Percentiles rank a stretch among this genome's conserved stretches.
Evolutionary conservation across 2,113 vertebrate genomes (phyloP).

Genomic region (Ptyas mucosa): DNA sequence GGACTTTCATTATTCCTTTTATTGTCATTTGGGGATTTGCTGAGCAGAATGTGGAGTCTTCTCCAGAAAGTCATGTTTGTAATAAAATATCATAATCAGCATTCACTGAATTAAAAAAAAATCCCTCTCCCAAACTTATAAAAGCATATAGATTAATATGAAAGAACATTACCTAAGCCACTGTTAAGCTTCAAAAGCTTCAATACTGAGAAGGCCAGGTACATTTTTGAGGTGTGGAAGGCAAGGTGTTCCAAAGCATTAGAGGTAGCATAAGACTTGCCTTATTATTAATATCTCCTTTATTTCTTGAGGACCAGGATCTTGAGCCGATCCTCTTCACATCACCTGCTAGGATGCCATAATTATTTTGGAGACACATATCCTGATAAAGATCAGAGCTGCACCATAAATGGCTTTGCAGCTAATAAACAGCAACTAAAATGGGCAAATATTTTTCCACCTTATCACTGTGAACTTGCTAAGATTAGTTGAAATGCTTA

Average conservation of each 20-base stretch:
- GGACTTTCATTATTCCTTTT: background rate
- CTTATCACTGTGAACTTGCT: background rate
- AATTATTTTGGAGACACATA: background rate
- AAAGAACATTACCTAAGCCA: background rate
- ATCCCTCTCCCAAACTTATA: background rate
- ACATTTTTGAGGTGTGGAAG: background rate
- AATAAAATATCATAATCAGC: background rate
- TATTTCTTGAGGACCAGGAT: background rate
- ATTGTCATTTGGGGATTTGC: background rate
- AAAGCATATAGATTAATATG: background rate
- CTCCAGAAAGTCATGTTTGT: background rate
- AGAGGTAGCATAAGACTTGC: background rate
- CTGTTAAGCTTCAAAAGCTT: background rate
- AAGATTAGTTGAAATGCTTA: background rate
- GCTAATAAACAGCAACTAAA: background rate
- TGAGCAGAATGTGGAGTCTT: background rate
- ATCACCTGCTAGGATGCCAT: background rate
- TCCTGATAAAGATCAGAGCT: background rate
- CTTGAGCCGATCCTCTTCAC: background rate
- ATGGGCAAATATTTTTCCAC: background rate
- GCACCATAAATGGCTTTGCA: background rate
- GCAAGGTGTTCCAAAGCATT: background rate
- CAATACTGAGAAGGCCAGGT: background rate
- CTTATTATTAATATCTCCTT: background rate
- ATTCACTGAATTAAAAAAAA: background rate